phyloP scores from a whole-genome alignment of 2,113 vertebrate genomes.

The Brienomyrus longianalis region DNA sequence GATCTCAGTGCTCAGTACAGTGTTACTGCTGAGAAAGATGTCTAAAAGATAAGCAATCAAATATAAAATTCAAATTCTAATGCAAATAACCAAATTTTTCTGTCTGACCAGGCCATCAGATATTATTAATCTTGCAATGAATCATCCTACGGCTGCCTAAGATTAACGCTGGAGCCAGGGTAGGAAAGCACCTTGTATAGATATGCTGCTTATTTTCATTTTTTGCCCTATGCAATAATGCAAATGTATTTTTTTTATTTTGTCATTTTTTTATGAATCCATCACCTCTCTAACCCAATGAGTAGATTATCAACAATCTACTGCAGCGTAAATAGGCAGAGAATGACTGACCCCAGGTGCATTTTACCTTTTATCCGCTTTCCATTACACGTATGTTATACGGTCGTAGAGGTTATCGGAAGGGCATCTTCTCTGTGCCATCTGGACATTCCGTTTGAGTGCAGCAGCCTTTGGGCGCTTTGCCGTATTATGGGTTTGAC shows the following conservation, averaged over 20 bases:
- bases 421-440: background rate
- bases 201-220: background rate
- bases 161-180: background rate
- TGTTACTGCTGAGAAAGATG: background rate
- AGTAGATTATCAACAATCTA: background rate
- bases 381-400: constrained; percentile 16
- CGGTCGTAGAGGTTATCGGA: constrained; percentile 15
- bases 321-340: background rate
- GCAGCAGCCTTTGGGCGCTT: background rate
- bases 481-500: background rate
- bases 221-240: background rate
- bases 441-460: background rate
- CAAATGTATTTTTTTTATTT: background rate
- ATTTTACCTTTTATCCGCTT: background rate
- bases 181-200: background rate
- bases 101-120: background rate
- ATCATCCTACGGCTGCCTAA: background rate
- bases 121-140: background rate
- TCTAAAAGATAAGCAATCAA: background rate
- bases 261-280: background rate
- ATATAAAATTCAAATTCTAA: background rate
- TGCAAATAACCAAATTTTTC: background rate
- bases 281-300: background rate
- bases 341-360: background rate
- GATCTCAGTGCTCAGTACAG: background rate